Evolutionary conservation across 2,888 invertebrate species (phyloP).

Genomic region (Leucozona laternaria): DNA sequence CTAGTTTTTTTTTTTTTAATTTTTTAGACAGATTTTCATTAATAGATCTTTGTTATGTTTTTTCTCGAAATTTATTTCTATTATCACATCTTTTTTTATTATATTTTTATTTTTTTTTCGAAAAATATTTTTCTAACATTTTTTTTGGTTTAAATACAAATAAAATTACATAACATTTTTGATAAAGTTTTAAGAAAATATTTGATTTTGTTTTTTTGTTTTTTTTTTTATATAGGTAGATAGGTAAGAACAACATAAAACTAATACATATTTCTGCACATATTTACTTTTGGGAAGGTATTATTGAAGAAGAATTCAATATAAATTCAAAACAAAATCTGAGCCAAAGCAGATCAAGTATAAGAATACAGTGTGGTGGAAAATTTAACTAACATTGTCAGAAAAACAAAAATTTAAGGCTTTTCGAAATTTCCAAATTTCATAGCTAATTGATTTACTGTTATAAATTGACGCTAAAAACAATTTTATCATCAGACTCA

Average conservation of each 20-base stretch:
- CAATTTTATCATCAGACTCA: not conserved
- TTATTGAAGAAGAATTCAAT: not conserved
- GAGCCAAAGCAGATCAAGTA: constrained; percentile 56
- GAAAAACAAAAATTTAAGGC: not conserved
- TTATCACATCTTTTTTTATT: constrained; percentile 71
- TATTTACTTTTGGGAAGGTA: constrained; percentile 24
- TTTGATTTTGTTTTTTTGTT: not conserved
- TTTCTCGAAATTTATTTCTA: constrained; percentile 72
- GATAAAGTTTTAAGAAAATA: constrained; percentile 67
- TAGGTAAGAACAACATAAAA: constrained; percentile 13
- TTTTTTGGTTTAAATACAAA: constrained; percentile 15
- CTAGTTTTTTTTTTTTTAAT: constrained; percentile 47
- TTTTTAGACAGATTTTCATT: constrained; percentile 36
- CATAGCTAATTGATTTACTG: not conserved
- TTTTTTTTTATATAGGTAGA: not conserved
- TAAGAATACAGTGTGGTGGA: constrained; percentile 50
- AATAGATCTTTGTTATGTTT: constrained; percentile 45
- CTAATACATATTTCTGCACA: constrained; percentile 1
- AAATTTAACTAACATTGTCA: not conserved
- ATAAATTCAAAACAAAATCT: not conserved
- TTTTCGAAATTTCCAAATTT: not conserved
- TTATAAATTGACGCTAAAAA: not conserved
- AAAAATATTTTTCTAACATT: constrained; percentile 59
- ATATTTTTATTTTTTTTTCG: constrained; percentile 47
- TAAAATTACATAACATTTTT: constrained; percentile 51